Evolutionary conservation across 2,113 vertebrate species (phyloP).

Genomic region (Numida meleagris): DNA sequence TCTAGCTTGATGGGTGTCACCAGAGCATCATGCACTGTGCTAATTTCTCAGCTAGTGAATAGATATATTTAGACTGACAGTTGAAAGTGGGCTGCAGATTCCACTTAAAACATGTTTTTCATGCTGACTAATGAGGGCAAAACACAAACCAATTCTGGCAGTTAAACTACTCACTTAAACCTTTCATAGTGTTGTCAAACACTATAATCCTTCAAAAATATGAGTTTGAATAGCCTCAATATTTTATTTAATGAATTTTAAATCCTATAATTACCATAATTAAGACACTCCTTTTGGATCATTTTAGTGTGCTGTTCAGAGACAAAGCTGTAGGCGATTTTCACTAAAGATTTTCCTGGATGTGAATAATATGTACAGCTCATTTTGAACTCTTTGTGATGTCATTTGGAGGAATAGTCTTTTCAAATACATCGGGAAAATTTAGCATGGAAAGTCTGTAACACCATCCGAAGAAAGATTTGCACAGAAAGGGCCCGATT

Average conservation of each 20-base stretch:
- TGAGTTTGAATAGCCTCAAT: constrained; percentile 63
- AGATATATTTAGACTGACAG: constrained; percentile 74
- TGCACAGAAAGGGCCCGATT: neutral
- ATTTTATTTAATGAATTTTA: constrained; percentile 64
- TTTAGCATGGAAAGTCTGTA: neutral
- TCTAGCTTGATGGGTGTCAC: constrained; percentile 63
- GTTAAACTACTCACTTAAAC: constrained; percentile 73
- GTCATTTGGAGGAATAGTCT: neutral
- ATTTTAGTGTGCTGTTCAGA: constrained; percentile 31
- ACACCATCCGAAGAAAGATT: neutral
- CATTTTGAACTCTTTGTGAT: constrained; percentile 28
- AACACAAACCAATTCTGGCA: constrained; percentile 76
- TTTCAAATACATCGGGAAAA: neutral
- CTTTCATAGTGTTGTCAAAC: constrained; percentile 78
- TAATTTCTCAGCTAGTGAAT: constrained; percentile 65
- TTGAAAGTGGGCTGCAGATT: constrained; percentile 71
- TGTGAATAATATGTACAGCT: constrained; percentile 2
- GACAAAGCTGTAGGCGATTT: constrained; percentile 42
- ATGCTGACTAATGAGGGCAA: constrained; percentile 70
- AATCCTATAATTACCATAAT: constrained; percentile 69
- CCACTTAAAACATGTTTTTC: constrained; percentile 72
- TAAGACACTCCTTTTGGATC: constrained; percentile 68
- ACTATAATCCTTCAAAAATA: constrained; percentile 59
- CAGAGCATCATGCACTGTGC: constrained; percentile 31
- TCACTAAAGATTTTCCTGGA: constrained; percentile 48